Evolutionary conservation across 35 echinoderm and acorn worm species (phyloP).

Genomic region (Lytechinus variegatus): DNA sequence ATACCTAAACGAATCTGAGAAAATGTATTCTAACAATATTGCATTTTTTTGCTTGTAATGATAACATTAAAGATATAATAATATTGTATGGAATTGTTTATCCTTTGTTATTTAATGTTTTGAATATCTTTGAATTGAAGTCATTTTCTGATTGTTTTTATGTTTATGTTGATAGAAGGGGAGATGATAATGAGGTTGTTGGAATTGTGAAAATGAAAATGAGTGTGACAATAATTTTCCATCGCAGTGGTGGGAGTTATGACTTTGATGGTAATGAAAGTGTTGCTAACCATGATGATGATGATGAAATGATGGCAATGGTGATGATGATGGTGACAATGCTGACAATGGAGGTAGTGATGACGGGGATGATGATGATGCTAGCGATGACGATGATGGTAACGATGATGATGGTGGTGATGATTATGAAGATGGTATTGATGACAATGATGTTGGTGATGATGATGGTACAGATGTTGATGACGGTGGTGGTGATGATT

Average conservation of each 20-base stretch:
- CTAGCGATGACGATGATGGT: too few relatives aligned
- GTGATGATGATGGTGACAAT: background rate
- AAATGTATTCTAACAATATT: conserved; percentile 11
- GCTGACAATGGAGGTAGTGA: background rate
- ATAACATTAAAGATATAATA: conserved; percentile 8
- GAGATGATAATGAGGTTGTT: too few relatives aligned
- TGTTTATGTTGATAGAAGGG: too few relatives aligned
- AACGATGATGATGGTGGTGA: too few relatives aligned
- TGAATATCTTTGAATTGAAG: background rate
- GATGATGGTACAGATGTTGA: too few relatives aligned
- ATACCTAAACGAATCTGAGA: background rate
- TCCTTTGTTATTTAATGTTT: background rate
- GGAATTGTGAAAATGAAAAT: too few relatives aligned
- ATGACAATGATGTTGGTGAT: too few relatives aligned
- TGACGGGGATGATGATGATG: background rate
- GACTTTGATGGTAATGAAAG: background rate
- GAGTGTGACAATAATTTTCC: too few relatives aligned
- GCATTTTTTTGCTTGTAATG: background rate
- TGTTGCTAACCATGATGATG: background rate
- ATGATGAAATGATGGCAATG: background rate
- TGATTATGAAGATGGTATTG: too few relatives aligned
- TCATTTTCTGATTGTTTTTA: too few relatives aligned
- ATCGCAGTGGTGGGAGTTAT: too few relatives aligned
- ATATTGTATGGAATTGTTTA: background rate
- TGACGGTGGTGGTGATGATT: too few relatives aligned